Percentiles rank a stretch among this genome's conserved stretches.
phyloP scores from a whole-genome alignment of 2,797 vertebrate species.

The Muscicapa striata region DNA sequence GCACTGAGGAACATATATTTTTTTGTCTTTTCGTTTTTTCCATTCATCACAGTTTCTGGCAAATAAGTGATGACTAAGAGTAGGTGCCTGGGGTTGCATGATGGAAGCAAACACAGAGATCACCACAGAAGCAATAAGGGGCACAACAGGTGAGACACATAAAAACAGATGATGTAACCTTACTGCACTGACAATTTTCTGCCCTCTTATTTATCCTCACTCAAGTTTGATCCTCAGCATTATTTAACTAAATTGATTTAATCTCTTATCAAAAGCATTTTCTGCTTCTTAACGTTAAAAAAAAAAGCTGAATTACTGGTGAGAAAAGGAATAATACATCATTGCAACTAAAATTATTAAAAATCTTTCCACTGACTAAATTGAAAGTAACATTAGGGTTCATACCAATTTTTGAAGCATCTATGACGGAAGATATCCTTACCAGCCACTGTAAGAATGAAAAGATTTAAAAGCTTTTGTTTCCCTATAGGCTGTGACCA shows the following conservation, averaged over 20 bases:
- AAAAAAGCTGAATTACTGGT: not conserved
- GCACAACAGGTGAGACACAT: not conserved
- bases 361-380: not conserved
- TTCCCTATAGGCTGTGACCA: not conserved
- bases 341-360: not conserved
- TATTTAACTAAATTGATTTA: not conserved
- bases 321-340: not conserved
- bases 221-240: not conserved
- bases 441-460: not conserved
- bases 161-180: not conserved
- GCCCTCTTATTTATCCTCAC: not conserved
- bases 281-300: not conserved
- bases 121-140: not conserved
- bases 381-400: not conserved
- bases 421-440: not conserved
- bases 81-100: not conserved
- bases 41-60: not conserved
- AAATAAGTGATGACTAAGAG: not conserved
- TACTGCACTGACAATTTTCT: not conserved
- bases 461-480: not conserved
- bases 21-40: not conserved
- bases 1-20: not conserved
- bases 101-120: not conserved
- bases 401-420: not conserved
- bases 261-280: not conserved